A percentile compares a stretch with the other conserved stretches of the same genome.
Conservation (phyloP, 2,797 vertebrate genomes). For the Poeciliopsis infans region DNA sequence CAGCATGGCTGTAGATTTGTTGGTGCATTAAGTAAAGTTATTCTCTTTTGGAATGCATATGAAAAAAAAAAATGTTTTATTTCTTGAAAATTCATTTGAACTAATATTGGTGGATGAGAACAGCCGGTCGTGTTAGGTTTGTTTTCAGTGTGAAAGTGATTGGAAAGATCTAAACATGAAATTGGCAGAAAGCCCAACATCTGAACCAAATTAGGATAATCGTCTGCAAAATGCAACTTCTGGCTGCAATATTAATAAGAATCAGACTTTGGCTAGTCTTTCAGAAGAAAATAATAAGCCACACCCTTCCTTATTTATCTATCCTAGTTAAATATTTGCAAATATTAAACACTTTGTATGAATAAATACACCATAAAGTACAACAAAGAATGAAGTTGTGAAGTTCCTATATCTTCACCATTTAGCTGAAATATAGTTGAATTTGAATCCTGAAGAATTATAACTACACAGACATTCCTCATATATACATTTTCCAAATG, state of each 20-base stretch:
- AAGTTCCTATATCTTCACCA: background rate
- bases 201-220: background rate
- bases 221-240: background rate
- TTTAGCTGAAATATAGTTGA: background rate
- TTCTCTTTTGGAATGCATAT: background rate
- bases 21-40: background rate
- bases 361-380: too few relatives aligned
- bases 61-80: background rate
- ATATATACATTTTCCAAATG: slow-evolving; percentile 48
- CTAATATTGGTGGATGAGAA: background rate
- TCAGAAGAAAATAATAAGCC: background rate
- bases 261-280: background rate
- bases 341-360: background rate
- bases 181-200: background rate
- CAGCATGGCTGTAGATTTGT: background rate
- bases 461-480: slow-evolving; percentile 32
- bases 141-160: background rate
- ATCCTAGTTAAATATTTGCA: background rate
- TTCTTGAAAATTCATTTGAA: background rate
- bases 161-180: background rate
- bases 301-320: background rate
- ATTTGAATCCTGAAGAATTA: slow-evolving; percentile 28
- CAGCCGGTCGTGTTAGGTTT: background rate
- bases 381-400: background rate
- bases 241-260: background rate